Percentiles rank a stretch among this genome's conserved stretches.
These are phyloP conservation scores for Lasioglossum baleicum DNA, from an alignment of 1,140 invertebrate species.

Conservation along the genomic window DNA sequence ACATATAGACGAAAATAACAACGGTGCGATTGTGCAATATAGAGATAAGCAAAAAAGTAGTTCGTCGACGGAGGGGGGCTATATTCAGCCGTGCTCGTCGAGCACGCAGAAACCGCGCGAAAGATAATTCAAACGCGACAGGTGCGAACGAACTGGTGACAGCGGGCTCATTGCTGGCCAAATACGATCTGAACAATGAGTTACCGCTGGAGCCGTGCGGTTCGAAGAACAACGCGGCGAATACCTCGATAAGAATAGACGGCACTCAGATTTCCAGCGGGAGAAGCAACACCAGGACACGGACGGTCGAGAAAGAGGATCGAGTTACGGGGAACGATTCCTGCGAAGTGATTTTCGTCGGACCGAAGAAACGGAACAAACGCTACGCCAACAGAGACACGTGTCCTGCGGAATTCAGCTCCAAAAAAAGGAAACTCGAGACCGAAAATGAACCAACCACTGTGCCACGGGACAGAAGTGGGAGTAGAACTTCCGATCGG, in stretches of 20 bases:
- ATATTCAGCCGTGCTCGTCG: background rate
- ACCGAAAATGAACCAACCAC: slow-evolving; percentile 1
- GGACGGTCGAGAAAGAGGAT: too few species aligned
- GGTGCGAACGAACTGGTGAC: background rate
- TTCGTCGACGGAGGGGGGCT: background rate
- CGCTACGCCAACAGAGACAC: background rate
- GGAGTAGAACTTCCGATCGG: background rate
- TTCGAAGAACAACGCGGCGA: background rate
- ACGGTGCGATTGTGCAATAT: background rate
- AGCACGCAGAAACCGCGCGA: background rate
- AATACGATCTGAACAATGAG: background rate
- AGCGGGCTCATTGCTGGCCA: background rate
- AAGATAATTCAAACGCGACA: background rate
- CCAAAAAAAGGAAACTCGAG: background rate
- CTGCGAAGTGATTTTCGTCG: background rate
- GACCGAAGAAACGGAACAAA: background rate
- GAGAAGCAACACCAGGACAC: too few species aligned
- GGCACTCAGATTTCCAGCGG: background rate
- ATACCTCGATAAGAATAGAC: background rate
- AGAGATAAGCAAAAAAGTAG: background rate
- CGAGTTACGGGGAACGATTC: background rate
- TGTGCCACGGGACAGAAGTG: background rate
- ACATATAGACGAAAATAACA: background rate
- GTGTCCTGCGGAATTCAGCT: background rate
- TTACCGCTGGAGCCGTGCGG: background rate